Evolutionary conservation across 2,113 vertebrate species (phyloP), one percentile per base, ranked within the genome.

Genomic region (Megaceryle torquata): DNA sequence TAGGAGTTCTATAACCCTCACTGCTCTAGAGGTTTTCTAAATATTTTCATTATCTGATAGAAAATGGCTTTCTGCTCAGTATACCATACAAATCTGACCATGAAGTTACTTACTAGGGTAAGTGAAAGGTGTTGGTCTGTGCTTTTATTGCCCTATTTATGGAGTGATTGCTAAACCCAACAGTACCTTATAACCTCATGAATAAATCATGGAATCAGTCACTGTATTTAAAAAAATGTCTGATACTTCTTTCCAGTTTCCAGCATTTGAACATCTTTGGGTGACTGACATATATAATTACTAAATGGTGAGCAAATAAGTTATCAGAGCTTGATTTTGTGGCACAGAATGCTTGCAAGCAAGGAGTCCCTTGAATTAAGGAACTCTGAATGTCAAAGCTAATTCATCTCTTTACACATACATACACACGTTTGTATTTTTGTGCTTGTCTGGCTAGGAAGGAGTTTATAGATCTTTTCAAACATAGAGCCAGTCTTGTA

Each of bases 61-160:
- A 93, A 97, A 98, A 98, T 97, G 96, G 67, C 97, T 97, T 98
- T 98, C 96, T 98, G 98, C 97, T 97, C 97, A 98, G 93, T 95
- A 97, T 88, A 96, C 96, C 97, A 95, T 96, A 96, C 53, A 98
- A 97, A 97, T 95, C 96, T 98, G 97, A 97, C 97, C 97, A 97
- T 97, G 96, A 97, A 96, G 96, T 96, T 97, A 96, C 96, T 98
- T 97, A 93, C 67, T 95, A 90, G 81, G 74, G 56, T 96, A 84
- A 95, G 87, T 96, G 85, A 96, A 96, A 97, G 94, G 94, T 97
- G 94, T 96, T 97, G 97, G 96, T 97, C 97, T 98, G 94, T 98
- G 97, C 98, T 98, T 98, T 98, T 98, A 98, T 98, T 97, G 93
- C 97, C 96, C 96, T 97, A 97, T 97, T 98, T 97, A 97, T 97